These are phyloP conservation scores for Aleadryas rufinucha DNA, from an alignment of 2,113 vertebrate genomes.

Conservation along the genomic window DNA sequence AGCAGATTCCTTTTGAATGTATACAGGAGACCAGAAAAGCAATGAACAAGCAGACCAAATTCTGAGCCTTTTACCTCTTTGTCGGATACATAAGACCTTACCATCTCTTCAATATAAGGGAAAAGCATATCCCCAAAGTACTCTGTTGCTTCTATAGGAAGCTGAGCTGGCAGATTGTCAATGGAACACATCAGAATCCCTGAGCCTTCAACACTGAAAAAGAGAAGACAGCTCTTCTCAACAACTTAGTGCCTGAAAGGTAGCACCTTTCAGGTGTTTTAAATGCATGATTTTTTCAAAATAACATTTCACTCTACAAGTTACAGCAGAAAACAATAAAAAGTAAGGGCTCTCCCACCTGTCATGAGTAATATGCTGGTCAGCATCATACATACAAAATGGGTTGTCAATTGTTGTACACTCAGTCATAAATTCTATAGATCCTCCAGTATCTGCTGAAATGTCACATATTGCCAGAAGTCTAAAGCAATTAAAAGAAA, in stretches of 20 bases:
- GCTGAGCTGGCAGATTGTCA: conserved; percentile 95
- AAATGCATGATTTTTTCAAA: background rate
- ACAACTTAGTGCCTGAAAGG: background rate
- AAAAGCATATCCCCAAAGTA: conserved; percentile 95
- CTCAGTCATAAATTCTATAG: conserved; percentile 96
- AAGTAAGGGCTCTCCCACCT: conserved; percentile 76
- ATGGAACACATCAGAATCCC: conserved; percentile 99
- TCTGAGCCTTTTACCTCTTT: background rate
- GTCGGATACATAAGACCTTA: conserved; percentile 63
- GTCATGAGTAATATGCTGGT: conserved; percentile 92
- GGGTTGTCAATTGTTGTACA: conserved; percentile 95
- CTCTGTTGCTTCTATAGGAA: conserved; percentile 94
- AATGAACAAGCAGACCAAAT: background rate
- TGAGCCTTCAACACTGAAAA: conserved; percentile 88
- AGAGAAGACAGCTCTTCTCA: background rate
- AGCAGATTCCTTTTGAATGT: conserved; percentile 62
- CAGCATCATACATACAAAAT: conserved; percentile 96
- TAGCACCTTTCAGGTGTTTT: background rate
- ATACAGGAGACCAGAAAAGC: conserved; percentile 52
- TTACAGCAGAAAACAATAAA: background rate
- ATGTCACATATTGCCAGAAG: conserved; percentile 97
- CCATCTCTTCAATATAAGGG: conserved; percentile 97
- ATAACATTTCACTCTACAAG: background rate
- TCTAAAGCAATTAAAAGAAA: conserved; percentile 66
- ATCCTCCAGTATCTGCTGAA: conserved; percentile 92